Base-by-base conservation (phyloP, 2,888 invertebrate species). In the Callimorpha dominula region DNA sequence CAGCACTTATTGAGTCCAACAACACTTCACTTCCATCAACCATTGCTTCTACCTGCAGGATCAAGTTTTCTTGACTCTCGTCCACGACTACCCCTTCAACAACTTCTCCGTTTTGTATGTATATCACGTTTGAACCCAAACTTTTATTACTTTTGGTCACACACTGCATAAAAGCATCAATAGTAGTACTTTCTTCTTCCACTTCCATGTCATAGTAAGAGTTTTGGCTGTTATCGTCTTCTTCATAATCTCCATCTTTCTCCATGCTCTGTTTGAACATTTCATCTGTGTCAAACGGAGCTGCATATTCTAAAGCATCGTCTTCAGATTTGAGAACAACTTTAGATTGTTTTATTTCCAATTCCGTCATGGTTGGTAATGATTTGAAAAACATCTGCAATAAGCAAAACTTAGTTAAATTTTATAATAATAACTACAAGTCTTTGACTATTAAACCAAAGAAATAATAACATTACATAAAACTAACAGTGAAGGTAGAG, bases 331-430 rank as follows among this genome's bases (percentile, higher is more conserved):
- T 89, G 0, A 89, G 65, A 0, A 90, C 85, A 0, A 91, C 75
- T 71, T 90, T 91, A 0, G 92, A 92, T 49, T 91, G 82, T 52
- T 89, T 76, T 3, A 93, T 72, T 76, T 92, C 87, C 1, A 83
- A 80, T 4, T 91, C 86, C 0, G 91, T 83, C 80, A 95, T 81
- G 0, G 85, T 89, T 11, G 95, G 94, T 40, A 94, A 75, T 6
- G 85, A 85, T 81, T 92, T 93, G 85, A 91, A 90, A 86, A 92
- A 94, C 94, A 94, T 94, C 95, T 95, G 88, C 1, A 75, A 62
- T 31, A 60, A 68, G 40, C 0, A 65, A 12, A 46, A 3, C 6
- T 46, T 8, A 8, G 6, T 8, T 9, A 46, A 46, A 46, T 8
- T 46, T 8, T 46, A 0, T 46, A 46, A 8, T 9, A 46, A 46